These are phyloP conservation scores for Amphilophus citrinellus DNA, from an alignment of 2,113 vertebrate genomes.

Conservation along the genomic window DNA sequence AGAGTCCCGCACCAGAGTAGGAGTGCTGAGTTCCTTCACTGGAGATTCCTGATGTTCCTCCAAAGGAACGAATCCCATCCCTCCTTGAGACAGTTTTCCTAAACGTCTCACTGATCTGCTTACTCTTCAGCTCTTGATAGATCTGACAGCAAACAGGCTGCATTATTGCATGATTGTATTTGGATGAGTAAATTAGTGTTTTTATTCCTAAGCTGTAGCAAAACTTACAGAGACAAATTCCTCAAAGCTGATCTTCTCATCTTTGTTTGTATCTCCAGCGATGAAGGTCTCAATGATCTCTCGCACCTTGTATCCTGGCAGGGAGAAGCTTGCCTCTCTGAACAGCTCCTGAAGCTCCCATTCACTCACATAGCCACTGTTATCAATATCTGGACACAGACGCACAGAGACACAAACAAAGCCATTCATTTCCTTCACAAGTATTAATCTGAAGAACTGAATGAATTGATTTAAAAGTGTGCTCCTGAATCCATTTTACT, in stretches of 20 bases:
- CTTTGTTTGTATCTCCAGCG: slow-evolving; percentile 91
- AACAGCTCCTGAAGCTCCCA: slow-evolving; percentile 98
- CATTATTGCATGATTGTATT: not conserved
- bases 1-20: slow-evolving; percentile 87
- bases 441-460: not conserved
- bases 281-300: slow-evolving; percentile 93
- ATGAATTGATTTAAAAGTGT: too few relatives aligned
- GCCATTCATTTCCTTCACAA: not conserved
- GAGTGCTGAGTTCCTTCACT: slow-evolving; percentile 97
- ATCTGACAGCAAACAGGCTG: slow-evolving; percentile 78
- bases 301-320: slow-evolving; percentile 94
- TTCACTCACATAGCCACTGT: slow-evolving; percentile 95
- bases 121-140: slow-evolving; percentile 95
- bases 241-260: slow-evolving; percentile 95
- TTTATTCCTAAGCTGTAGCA: not conserved
- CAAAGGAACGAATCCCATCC: slow-evolving; percentile 93
- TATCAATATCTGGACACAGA: slow-evolving; percentile 88
- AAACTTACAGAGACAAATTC: slow-evolving; percentile 94
- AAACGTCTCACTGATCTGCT: slow-evolving; percentile 92
- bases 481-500: too few relatives aligned
- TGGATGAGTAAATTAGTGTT: accelerated
- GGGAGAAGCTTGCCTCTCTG: slow-evolving; percentile 91
- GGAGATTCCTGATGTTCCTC: slow-evolving; percentile 91
- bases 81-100: slow-evolving; percentile 89
- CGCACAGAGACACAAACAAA: not conserved